These are phyloP conservation scores for Trilocha varians DNA, from an alignment of 2,888 invertebrate species.

Conservation along the genomic window DNA sequence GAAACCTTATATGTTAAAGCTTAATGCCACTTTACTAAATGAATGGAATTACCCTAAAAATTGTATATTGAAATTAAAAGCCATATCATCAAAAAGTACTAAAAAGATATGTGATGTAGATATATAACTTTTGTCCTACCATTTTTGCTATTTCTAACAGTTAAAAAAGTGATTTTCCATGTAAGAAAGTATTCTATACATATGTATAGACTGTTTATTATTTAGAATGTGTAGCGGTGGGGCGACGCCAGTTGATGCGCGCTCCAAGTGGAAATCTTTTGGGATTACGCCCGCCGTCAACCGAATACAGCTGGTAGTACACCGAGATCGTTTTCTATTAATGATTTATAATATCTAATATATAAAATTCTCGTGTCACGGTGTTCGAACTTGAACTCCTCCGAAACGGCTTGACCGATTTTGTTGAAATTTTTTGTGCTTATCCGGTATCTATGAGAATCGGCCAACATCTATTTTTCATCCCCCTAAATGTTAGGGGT, in stretches of 20 bases:
- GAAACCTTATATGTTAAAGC: too few relatives aligned
- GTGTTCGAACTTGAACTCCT: too few relatives aligned
- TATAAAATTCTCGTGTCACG: background rate
- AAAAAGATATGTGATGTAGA: background rate
- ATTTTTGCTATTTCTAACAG: background rate
- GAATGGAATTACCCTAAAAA: too few relatives aligned
- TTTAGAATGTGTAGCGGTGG: constrained; percentile 72
- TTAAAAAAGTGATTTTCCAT: background rate
- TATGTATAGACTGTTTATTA: constrained; percentile 64
- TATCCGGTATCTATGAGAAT: too few relatives aligned
- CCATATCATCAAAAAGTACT: background rate
- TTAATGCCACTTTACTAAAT: too few relatives aligned
- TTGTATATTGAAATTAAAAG: too few relatives aligned
- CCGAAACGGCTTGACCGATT: too few relatives aligned
- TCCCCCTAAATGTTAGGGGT: too few relatives aligned
- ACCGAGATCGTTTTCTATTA: constrained; percentile 19
- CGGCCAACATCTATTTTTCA: too few relatives aligned
- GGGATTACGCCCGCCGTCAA: constrained; percentile 68
- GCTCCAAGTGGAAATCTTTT: constrained; percentile 74
- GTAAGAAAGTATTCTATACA: constrained; percentile 11
- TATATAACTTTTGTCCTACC: background rate
- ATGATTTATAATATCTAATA: constrained; percentile 1
- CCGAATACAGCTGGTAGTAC: constrained; percentile 27
- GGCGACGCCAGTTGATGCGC: constrained; percentile 67
- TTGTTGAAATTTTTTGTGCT: too few relatives aligned